These are phyloP conservation scores for Heliocidaris tuberculata DNA, from an alignment of 35 echinoderm and acorn worm genomes.

Conservation along the genomic window DNA sequence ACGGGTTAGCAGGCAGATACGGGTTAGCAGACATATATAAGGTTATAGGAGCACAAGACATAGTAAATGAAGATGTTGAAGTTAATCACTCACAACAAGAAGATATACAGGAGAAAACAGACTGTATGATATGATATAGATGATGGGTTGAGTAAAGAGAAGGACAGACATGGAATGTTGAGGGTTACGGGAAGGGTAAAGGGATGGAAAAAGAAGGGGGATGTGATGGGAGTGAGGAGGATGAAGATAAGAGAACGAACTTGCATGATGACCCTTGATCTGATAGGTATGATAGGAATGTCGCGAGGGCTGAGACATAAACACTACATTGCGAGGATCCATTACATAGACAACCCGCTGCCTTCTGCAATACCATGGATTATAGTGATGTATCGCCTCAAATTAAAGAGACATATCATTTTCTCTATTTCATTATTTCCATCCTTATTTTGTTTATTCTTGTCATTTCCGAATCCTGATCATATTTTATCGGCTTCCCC, in stretches of 20 bases:
- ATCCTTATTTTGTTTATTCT: neutral
- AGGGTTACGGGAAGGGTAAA: neutral
- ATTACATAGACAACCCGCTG: slow-evolving; percentile 20
- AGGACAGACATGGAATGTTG: slow-evolving; percentile 4
- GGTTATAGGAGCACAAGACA: neutral
- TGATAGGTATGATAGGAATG: neutral
- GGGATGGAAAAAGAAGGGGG: neutral
- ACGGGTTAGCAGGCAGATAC: neutral
- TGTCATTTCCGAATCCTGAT: neutral
- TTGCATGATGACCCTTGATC: slow-evolving; percentile 33
- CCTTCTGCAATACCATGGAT: neutral
- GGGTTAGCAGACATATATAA: neutral
- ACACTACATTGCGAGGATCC: slow-evolving; percentile 25
- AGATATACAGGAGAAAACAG: too few relatives aligned
- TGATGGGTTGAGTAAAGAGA: neutral
- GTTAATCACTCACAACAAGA: neutral
- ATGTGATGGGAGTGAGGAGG: neutral
- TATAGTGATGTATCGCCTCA: neutral
- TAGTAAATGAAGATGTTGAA: neutral
- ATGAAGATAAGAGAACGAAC: neutral
- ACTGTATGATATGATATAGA: neutral
- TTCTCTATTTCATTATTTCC: neutral
- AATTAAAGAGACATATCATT: neutral
- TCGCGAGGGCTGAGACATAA: slow-evolving; percentile 15
- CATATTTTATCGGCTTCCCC: neutral